Evolutionary conservation across 2,888 invertebrate species (phyloP).

Genomic region (Athripsodes cinereus): DNA sequence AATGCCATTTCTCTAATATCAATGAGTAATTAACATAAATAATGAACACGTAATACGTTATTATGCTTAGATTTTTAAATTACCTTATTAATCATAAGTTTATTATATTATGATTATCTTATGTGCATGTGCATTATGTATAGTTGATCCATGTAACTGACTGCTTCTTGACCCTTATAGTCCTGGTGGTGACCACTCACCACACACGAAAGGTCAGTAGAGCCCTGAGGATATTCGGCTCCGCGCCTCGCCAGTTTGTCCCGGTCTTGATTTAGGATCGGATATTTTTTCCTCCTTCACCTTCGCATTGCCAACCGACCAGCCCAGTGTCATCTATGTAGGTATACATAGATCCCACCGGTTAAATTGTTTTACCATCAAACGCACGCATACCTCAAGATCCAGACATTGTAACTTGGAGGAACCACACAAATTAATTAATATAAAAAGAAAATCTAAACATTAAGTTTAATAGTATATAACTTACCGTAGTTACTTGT

Average conservation of each 20-base stretch:
- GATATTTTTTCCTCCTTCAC: conserved; percentile 8
- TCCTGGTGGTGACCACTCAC: not conserved
- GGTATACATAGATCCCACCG: conserved; percentile 10
- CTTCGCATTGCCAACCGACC: not conserved
- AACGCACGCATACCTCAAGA: conserved; percentile 16
- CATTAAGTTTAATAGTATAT: too few relatives aligned
- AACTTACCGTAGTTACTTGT: too few relatives aligned
- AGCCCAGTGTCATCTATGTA: not conserved
- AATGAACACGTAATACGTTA: too few relatives aligned
- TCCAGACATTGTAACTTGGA: conserved; percentile 10
- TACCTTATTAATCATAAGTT: too few relatives aligned
- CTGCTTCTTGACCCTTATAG: not conserved
- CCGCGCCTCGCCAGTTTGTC: conserved; percentile 5
- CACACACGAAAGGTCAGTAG: conserved; percentile 18
- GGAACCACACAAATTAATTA: not conserved
- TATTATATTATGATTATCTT: too few relatives aligned
- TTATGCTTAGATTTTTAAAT: too few relatives aligned
- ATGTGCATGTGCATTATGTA: too few relatives aligned
- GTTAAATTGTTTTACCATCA: conserved; percentile 17
- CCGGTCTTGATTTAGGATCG: conserved; percentile 6
- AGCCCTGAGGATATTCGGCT: conserved; percentile 7
- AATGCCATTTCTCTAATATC: too few relatives aligned
- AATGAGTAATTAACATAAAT: too few relatives aligned
- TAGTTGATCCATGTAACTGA: not conserved
- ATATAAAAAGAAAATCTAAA: too few relatives aligned